A percentile compares a stretch with the other conserved stretches of the same genome.
Conservation (phyloP, 2,113 vertebrate species). For the Boleophthalmus pectinirostris region DNA sequence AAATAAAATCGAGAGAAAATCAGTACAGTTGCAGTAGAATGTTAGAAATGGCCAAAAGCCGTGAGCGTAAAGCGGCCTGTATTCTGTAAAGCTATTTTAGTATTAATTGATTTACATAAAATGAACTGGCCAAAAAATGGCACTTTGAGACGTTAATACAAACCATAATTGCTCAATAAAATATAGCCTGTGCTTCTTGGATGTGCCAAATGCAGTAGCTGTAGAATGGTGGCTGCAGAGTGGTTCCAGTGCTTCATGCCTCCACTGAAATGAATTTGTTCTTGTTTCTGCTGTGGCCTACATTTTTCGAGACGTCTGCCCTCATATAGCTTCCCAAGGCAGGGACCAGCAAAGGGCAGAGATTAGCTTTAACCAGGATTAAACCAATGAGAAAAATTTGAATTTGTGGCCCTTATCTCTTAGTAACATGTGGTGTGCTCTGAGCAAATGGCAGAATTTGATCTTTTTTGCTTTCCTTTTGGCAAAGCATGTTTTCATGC, state of each 20-base stretch:
- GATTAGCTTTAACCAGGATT: slow-evolving; percentile 72
- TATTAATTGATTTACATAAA: not conserved
- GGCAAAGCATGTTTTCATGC: slow-evolving; percentile 64
- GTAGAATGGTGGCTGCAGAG: slow-evolving; percentile 5
- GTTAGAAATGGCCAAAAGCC: not conserved
- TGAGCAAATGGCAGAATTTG: slow-evolving; percentile 73
- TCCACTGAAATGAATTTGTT: slow-evolving; percentile 52
- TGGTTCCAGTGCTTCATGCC: slow-evolving; percentile 33
- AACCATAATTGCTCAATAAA: not conserved
- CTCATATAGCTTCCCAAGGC: slow-evolving; percentile 63
- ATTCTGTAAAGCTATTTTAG: not conserved
- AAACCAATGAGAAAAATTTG: slow-evolving; percentile 73
- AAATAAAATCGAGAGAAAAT: slow-evolving; percentile 3
- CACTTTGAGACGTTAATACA: not conserved
- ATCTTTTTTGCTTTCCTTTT: slow-evolving; percentile 60
- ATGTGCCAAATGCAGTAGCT: slow-evolving; percentile 6
- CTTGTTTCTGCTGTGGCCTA: slow-evolving; percentile 70
- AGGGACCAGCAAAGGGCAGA: slow-evolving; percentile 71
- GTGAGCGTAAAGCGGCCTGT: not conserved
- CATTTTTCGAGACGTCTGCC: slow-evolving; percentile 64
- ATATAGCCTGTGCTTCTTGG: not conserved
- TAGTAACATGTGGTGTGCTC: slow-evolving; percentile 68
- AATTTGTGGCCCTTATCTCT: slow-evolving; percentile 75
- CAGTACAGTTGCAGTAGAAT: not conserved
- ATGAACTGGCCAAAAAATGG: not conserved